Base-by-base conservation (phyloP, 2,113 vertebrate genomes). In the Psettodes erumei region DNA sequence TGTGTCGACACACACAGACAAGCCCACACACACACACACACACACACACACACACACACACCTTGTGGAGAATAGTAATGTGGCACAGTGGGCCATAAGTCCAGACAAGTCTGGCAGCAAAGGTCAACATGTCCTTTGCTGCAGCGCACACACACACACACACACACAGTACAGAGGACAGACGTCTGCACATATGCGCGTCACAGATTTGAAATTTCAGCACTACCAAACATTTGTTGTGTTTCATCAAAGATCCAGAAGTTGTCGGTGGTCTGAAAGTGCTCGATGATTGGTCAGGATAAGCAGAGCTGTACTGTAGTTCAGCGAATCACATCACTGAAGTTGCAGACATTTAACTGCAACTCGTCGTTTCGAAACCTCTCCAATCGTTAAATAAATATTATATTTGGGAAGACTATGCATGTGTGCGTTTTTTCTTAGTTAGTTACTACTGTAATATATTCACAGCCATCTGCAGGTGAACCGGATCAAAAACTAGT, bases 1-100 rank as follows among this genome's bases (percentile, higher is more conserved):
- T 8, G n/a, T 5, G 5, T 38, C 50, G 6, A n/a, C 35, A 40
- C 12, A 42, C 32, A 28, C 35, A n/a, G n/a, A n/a, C n/a, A n/a
- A n/a, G n/a, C n/a, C n/a, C n/a, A 40, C 15, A 43, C 40, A 35
- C n/a, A 7, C 35, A 27, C 6, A 45, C 28, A 61, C 56, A 69
- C 30, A 59, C 58, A 40, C 15, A 43, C 40, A 35, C n/a, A 7
- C 35, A 27, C 6, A 45, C 28, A 61, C 56, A 69, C 30, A 59
- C 58, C 62, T 76, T 79, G 67, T 68, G 11, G 51, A 78, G 77
- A 86, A 86, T 74, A 74, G 23, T 64, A 82, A 86, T 81, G 30
- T 88, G 73, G 65, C n/a, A 70, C 73, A 60, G 28, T 1, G 50
- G 38, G 28, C 32, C 37, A 11, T 0, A 50, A 63, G 51, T 53